Evolutionary conservation across 2,888 invertebrate species (phyloP), one percentile per base, ranked within the genome.

Genomic region (Cremastobaeus sp.): DNA sequence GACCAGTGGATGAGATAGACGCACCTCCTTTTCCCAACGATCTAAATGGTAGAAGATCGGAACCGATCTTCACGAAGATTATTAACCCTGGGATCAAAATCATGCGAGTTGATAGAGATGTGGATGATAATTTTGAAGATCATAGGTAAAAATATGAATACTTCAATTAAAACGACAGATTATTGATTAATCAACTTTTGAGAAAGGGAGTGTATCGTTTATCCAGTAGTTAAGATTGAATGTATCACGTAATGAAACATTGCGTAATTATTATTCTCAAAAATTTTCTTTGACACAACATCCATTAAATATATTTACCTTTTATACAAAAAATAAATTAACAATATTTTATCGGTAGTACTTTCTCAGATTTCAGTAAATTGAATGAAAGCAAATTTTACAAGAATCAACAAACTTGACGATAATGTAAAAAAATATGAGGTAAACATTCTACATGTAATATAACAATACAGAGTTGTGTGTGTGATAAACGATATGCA

Each of bases 41-140:
- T 3, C 76, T 82, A 25, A 77, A 79, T 41, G 76, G 74, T 14
- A 78, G 68, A 12, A 76, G 78, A 41, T 64, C 72, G 0, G 82
- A 81, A 3, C 73, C 83, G 0, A 77, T 82, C 48, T 87, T 87
- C 64, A 77, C 85, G 0, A 86, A 84, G 55, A 79, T 87, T 21
- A 71, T 84, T 15, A 85, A 86, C 76, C 87, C 87, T 0, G 81
- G 85, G 12, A 84, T 88, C 48, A 88, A 85, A 73, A 86, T 87
- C 41, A 87, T 87, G 87, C 79, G 81, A 54, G 85, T 88, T 28
- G 86, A 87, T 25, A 83, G 83, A 3, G 86, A 87, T 21, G 78
- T 81, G 37, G 84, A 86, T 6, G 85, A 84, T 55, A 78, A 72
- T 39, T 77, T 76, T 30, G 83, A 86, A 32, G 76, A 76, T 59